phyloP scores from a whole-genome alignment of 2,888 invertebrate species.

The Steinernema scapterisci region DNA sequence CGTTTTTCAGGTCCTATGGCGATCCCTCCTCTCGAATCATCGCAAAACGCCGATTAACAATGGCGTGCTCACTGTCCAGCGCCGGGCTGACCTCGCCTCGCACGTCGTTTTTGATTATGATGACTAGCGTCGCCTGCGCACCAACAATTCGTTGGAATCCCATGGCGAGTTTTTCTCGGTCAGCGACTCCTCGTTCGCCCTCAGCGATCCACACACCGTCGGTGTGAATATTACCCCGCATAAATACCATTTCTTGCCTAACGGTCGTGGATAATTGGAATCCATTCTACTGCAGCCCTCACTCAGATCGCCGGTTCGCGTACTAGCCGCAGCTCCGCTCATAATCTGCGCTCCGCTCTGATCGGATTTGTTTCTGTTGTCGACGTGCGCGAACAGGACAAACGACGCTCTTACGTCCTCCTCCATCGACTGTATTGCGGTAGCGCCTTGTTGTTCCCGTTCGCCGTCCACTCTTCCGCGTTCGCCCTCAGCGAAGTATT shows the following conservation, averaged over 20 bases:
- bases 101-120: slow-evolving; percentile 26
- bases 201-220: neutral
- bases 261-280: slow-evolving; percentile 27
- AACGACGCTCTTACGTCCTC: neutral
- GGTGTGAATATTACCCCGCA: neutral
- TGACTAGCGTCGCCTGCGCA: slow-evolving; percentile 4
- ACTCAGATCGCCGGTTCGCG: neutral
- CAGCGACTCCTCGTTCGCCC: slow-evolving; percentile 27
- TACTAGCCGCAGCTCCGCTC: neutral
- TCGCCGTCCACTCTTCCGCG: neutral
- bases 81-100: neutral
- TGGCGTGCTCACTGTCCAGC: neutral
- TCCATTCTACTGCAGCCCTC: slow-evolving; percentile 3
- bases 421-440: neutral
- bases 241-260: slow-evolving; percentile 28
- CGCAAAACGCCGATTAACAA: slow-evolving; percentile 26
- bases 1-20: neutral
- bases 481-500: neutral
- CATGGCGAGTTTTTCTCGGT: slow-evolving; percentile 29
- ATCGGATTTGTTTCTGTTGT: slow-evolving; percentile 30
- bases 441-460: slow-evolving; percentile 2
- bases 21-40: slow-evolving; percentile 28
- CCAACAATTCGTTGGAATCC: slow-evolving; percentile 1
- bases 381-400: slow-evolving; percentile 1
- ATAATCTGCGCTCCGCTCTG: slow-evolving; percentile 10